A percentile compares a stretch with the other conserved stretches of the same genome.
phyloP scores from a whole-genome alignment of 2,888 invertebrate species.

The Petrophora chlorosata region DNA sequence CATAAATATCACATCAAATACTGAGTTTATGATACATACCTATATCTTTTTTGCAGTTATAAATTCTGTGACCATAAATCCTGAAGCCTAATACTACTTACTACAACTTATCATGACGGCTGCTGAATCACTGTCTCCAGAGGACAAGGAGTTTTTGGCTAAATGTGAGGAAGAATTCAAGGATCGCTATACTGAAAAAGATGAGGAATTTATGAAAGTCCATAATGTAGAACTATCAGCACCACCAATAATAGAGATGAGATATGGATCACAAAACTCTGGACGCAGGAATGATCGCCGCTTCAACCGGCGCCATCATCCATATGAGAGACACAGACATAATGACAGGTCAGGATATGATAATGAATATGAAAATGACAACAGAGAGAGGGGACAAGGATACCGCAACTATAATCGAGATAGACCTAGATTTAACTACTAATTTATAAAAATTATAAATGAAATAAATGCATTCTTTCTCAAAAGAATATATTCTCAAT shows the following conservation, averaged over 20 bases:
- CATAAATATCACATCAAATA: no score
- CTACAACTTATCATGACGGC: conserved; percentile 49
- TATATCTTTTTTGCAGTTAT: conserved; percentile 50
- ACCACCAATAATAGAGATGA: conserved; percentile 85
- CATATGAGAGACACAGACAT: conserved; percentile 48
- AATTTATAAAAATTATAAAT: conserved; percentile 31
- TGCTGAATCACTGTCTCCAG: conserved; percentile 68
- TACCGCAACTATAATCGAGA: conserved; percentile 39
- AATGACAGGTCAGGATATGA: conserved; percentile 38
- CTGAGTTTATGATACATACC: no score
- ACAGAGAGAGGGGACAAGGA: conserved; percentile 38
- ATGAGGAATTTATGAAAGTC: conserved; percentile 84
- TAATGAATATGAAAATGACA: conserved; percentile 37
- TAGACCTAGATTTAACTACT: conserved; percentile 42
- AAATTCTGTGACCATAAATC: conserved; percentile 49
- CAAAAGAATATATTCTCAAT: conserved; percentile 84
- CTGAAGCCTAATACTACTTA: conserved; percentile 31
- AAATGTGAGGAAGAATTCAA: conserved; percentile 86
- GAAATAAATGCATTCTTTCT: conserved; percentile 54
- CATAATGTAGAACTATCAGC: conserved; percentile 63
- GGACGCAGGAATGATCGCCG: conserved; percentile 61
- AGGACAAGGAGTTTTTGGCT: conserved; percentile 84
- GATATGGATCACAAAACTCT: conserved; percentile 65
- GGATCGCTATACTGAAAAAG: conserved; percentile 85
- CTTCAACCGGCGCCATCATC: conserved; percentile 47